A percentile compares a stretch with the other conserved stretches of the same genome.
Conservation (phyloP, 2,888 invertebrate genomes). For the Lepidochrysops patricia region DNA sequence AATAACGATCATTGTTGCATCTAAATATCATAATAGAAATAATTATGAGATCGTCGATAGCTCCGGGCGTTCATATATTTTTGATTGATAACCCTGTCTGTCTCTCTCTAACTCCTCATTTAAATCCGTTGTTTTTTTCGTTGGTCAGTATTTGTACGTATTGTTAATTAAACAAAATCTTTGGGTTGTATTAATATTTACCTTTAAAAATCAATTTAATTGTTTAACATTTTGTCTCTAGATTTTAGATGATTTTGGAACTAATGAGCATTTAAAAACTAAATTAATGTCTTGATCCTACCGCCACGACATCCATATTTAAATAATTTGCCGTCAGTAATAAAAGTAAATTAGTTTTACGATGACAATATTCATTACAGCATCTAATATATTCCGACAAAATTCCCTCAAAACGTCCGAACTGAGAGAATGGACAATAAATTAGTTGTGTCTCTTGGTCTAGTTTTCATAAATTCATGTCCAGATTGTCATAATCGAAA, state of each 20-base stretch:
- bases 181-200: not conserved
- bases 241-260: not conserved
- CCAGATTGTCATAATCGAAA: slow-evolving; percentile 19
- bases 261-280: not conserved
- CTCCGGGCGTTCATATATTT: slow-evolving; percentile 58
- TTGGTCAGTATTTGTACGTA: not conserved
- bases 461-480: slow-evolving; percentile 17
- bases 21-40: slow-evolving; percentile 73
- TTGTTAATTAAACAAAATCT: not conserved
- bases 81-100: slow-evolving; percentile 63
- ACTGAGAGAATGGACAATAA: not conserved
- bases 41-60: slow-evolving; percentile 67
- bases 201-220: no score
- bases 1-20: slow-evolving; percentile 58
- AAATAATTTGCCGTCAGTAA: not conserved
- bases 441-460: slow-evolving; percentile 4
- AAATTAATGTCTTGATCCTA: not conserved
- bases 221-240: not conserved
- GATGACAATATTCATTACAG: not conserved
- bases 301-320: not conserved
- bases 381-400: not conserved
- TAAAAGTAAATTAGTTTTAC: slow-evolving; percentile 6
- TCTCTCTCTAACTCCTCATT: slow-evolving; percentile 34
- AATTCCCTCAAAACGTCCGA: not conserved
- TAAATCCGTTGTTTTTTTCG: not conserved